Base-by-base conservation (phyloP, 2,113 vertebrate species). In the Xiphias gladius region DNA sequence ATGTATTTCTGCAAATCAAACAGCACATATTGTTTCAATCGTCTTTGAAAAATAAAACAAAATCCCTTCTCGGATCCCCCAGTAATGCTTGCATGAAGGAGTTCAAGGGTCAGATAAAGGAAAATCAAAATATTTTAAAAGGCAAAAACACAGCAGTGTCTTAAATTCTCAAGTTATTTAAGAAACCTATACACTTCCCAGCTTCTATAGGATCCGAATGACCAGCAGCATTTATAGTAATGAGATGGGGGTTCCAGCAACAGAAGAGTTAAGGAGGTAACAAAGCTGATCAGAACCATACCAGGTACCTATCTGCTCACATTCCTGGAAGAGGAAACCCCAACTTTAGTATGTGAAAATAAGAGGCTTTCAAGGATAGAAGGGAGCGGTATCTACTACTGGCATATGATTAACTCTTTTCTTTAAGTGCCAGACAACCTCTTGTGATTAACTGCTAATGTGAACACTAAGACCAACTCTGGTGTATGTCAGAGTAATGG, bases 401-500 rank as follows among this genome's bases (percentile, higher is more conserved):
- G 54, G 72, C 63, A 71, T 72, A 35, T 35, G 32, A 35, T 68
- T 52, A 41, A 10, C 2, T 46, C 46, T 48, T 82, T 68, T 43
- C 43, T 71, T 30, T 14, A 43, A 57, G 57, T 41, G 66, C 59
- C 43, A 75, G 66, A 68, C 57, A 71, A 76, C 17, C 65, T 66
- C 20, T 22, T 39, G 19, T 84, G 71, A 79, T 79, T 79, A 75
- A 83, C 52, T 75, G 71, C 66, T 76, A 71, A 72, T 63, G 12
- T 61, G 41, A 76, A 55, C 61, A 19, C 30, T 24, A 46, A 70
- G 77, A 61, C 57, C 66, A 61, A 37, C 26, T 65, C 54, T 81
- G 67, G 61, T 76, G 8, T 61, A 59, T 76, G 66, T 80, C 52
- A 80, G 52, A 17, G 41, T 55, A 37, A 37, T 76, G 67, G 30